Conservation (phyloP, 2,888 invertebrate species). For the Heliothis peltigera region DNA sequence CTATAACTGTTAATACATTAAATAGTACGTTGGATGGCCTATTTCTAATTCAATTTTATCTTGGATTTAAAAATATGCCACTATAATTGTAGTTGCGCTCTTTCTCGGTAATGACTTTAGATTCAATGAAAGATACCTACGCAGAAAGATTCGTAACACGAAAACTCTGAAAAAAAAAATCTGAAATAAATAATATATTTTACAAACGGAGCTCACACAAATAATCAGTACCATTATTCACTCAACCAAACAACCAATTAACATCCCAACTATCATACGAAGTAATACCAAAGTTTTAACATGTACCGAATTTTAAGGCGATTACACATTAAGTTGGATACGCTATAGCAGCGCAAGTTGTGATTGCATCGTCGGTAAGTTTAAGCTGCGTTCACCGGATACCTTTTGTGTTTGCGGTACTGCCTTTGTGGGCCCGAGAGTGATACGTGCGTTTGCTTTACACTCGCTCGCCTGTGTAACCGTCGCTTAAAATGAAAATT, state of each 20-base stretch:
- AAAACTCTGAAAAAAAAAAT: not conserved
- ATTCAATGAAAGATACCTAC: too few relatives aligned
- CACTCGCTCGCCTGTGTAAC: slow-evolving; percentile 71
- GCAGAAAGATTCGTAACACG: too few relatives aligned
- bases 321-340: slow-evolving; percentile 72
- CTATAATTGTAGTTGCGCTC: too few relatives aligned
- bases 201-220: not conserved
- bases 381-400: slow-evolving; percentile 74
- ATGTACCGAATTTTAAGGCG: slow-evolving; percentile 71
- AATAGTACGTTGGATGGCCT: too few relatives aligned
- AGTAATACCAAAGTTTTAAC: slow-evolving; percentile 56
- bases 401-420: slow-evolving; percentile 81
- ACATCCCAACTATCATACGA: slow-evolving; percentile 47
- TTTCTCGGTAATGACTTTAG: too few relatives aligned
- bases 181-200: not conserved
- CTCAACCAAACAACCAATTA: slow-evolving; percentile 16
- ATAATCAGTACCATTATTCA: slow-evolving; percentile 13
- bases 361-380: slow-evolving; percentile 84
- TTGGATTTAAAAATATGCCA: too few relatives aligned
- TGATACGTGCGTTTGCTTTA: slow-evolving; percentile 76
- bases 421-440: slow-evolving; percentile 74
- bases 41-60: too few relatives aligned
- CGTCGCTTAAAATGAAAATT: slow-evolving; percentile 65
- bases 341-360: slow-evolving; percentile 76
- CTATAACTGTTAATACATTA: too few relatives aligned